Conservation (phyloP, 2,888 invertebrate genomes). For the Trichogramma evanescens region DNA sequence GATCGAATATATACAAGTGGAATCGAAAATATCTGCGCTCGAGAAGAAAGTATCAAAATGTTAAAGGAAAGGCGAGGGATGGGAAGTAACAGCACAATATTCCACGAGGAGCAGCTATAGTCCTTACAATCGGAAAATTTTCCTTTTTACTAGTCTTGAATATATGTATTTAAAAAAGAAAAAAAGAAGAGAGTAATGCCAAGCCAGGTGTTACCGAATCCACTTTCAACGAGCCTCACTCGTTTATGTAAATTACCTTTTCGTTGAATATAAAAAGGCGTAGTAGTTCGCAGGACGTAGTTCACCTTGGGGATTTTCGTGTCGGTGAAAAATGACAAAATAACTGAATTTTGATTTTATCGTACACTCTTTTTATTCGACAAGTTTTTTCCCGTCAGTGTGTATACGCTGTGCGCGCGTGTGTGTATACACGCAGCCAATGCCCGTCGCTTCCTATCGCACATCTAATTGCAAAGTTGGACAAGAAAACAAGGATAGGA, state of each 20-base stretch:
- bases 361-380: not conserved
- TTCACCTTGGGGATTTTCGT: not conserved
- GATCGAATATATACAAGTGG: conserved; percentile 12
- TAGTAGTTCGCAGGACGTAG: too few species aligned
- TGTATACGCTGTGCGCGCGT: not conserved
- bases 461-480: conserved; percentile 41
- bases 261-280: conserved; percentile 11
- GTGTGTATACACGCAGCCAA: not conserved
- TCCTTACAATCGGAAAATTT: conserved; percentile 18
- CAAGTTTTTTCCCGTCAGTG: not conserved
- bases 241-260: conserved; percentile 20
- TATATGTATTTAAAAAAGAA: conserved; percentile 19
- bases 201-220: conserved; percentile 13
- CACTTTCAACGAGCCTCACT: conserved; percentile 10
- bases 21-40: not conserved
- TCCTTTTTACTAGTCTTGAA: conserved; percentile 4
- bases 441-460: conserved; percentile 15
- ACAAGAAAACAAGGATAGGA: conserved; percentile 35
- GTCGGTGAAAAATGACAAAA: not conserved
- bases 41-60: not conserved
- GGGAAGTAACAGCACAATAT: conserved; percentile 8
- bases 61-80: not conserved
- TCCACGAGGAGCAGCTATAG: not conserved
- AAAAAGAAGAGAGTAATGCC: not conserved
- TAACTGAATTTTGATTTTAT: conserved; percentile 3